A percentile compares a stretch with the other conserved stretches of the same genome.
These are phyloP conservation scores for Ceratotherium simum DNA, from an alignment of 2,113 vertebrate genomes.

Conservation along the genomic window DNA sequence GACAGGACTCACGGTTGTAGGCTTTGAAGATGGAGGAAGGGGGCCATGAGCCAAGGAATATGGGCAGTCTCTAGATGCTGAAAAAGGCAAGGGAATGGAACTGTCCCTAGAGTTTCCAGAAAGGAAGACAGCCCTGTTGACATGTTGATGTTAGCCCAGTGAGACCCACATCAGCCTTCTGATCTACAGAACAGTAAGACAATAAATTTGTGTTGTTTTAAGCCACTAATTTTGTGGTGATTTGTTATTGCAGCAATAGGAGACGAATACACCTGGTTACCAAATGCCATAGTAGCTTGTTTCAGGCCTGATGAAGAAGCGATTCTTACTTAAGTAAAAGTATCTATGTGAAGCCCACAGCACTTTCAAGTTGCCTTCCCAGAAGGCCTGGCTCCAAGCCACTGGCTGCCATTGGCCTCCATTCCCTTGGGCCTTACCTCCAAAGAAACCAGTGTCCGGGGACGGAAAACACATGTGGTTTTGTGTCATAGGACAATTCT, in stretches of 20 bases:
- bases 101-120: conserved; percentile 1
- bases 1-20: background rate
- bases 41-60: background rate
- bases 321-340: conserved; percentile 41
- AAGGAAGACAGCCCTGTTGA: background rate
- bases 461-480: conserved; percentile 48
- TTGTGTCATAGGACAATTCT: conserved; percentile 70
- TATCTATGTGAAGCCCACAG: background rate
- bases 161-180: background rate
- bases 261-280: conserved; percentile 7
- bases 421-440: conserved; percentile 14
- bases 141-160: background rate
- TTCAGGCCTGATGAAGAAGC: background rate
- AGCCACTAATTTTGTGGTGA: conserved; percentile 8
- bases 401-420: background rate
- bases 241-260: conserved; percentile 3
- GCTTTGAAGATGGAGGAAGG: background rate
- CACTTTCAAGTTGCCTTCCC: background rate
- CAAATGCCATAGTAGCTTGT: background rate
- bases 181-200: background rate
- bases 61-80: background rate
- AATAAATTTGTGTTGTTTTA: background rate
- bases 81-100: background rate
- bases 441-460: background rate
- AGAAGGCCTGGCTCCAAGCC: background rate